These are phyloP conservation scores for Cairina moschata DNA, from an alignment of 2,113 vertebrate species.

Conservation along the genomic window DNA sequence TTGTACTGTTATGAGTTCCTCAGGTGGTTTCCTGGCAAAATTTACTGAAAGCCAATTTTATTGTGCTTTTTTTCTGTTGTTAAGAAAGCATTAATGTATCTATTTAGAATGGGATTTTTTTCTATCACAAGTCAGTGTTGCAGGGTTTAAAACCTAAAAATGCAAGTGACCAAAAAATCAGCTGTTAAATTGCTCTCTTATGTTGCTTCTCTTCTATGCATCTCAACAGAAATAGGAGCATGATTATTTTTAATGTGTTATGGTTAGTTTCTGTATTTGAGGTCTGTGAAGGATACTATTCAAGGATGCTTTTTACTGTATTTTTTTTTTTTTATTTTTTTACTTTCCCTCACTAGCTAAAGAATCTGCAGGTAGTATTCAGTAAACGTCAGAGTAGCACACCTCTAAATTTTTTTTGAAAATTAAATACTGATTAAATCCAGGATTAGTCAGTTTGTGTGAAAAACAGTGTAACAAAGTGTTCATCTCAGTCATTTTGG, in stretches of 20 bases:
- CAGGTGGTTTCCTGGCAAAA: background rate
- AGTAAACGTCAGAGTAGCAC: background rate
- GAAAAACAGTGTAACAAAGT: background rate
- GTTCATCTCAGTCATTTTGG: background rate
- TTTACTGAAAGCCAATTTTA: background rate
- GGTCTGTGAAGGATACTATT: background rate
- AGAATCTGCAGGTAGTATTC: background rate
- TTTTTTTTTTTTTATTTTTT: background rate
- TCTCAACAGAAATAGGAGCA: background rate
- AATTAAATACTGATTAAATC: background rate
- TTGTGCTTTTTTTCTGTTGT: background rate
- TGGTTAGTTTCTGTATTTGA: background rate
- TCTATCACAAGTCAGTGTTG: background rate
- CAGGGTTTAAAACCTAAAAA: background rate
- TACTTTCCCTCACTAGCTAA: background rate
- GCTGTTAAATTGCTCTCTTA: background rate
- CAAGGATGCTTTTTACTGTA: background rate
- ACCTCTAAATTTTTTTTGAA: background rate
- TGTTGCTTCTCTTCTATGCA: background rate
- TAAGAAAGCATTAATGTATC: background rate
- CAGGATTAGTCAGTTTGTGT: background rate
- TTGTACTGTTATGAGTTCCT: background rate
- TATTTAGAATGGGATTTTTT: background rate
- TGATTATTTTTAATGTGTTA: background rate
- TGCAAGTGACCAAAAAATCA: background rate